Percentiles rank a stretch among this genome's conserved stretches.
Evolutionary conservation across 2,888 invertebrate genomes (phyloP).

Genomic region (Agrochola lychnidis): DNA sequence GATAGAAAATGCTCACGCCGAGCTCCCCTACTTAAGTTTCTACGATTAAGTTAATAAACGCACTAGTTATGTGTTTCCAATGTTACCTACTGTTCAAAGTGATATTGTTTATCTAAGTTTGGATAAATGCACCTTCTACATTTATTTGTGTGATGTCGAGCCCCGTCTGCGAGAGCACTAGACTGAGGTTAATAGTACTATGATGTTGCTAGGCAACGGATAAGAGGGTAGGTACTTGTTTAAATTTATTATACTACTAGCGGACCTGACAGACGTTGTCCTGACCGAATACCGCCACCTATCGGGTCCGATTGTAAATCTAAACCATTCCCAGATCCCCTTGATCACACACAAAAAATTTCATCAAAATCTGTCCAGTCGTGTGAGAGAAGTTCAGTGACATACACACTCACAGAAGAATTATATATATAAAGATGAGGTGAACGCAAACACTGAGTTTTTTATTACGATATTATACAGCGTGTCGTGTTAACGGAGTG

Average conservation of each 20-base stretch:
- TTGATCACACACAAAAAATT: too few species aligned
- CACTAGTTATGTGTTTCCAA: neutral
- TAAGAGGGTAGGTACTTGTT: neutral
- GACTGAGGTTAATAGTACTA: conserved; percentile 55
- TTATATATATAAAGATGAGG: too few species aligned
- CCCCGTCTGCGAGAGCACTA: conserved; percentile 47
- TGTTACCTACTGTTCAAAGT: neutral
- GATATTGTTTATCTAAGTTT: neutral
- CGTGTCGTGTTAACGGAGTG: too few species aligned
- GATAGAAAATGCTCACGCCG: neutral
- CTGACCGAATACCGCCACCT: too few species aligned
- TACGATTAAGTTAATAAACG: neutral
- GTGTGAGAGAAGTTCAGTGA: too few species aligned
- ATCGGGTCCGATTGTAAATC: too few species aligned
- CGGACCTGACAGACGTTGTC: too few species aligned
- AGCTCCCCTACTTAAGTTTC: neutral
- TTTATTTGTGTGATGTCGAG: neutral
- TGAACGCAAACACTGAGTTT: neutral
- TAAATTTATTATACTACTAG: neutral
- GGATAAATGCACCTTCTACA: conserved; percentile 24
- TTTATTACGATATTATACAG: neutral
- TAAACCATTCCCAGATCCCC: too few species aligned
- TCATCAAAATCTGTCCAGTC: too few species aligned
- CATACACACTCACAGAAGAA: too few species aligned
- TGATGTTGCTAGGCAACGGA: conserved; percentile 5